phyloP scores from a whole-genome alignment of 2,888 invertebrate species.

The Eilema sororculum region DNA sequence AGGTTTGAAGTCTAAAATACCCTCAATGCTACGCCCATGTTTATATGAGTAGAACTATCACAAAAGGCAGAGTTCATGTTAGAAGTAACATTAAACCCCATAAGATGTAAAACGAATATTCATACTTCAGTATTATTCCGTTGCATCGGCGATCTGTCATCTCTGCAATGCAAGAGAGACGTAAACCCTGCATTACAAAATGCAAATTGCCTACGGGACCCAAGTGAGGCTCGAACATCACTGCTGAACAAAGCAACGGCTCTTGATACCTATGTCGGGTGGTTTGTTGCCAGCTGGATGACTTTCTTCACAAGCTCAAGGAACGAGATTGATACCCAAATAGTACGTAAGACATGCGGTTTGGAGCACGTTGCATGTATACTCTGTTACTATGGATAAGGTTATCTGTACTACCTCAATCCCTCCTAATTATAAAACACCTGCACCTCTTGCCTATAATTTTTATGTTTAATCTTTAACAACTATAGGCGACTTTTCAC shows the following conservation, averaged over 20 bases:
- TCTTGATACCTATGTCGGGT: constrained; percentile 81
- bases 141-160: constrained; percentile 84
- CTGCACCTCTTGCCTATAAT: constrained; percentile 33
- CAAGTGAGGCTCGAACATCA: constrained; percentile 70
- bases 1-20: no score
- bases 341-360: constrained; percentile 72
- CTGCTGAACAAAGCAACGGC: constrained; percentile 76
- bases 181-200: constrained; percentile 59
- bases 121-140: constrained; percentile 80
- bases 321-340: constrained; percentile 75
- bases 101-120: constrained; percentile 54
- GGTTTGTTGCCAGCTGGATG: constrained; percentile 81
- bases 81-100: constrained; percentile 21
- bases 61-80: not conserved
- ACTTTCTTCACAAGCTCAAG: constrained; percentile 73
- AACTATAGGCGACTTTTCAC: not conserved
- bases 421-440: constrained; percentile 9
- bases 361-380: constrained; percentile 32
- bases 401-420: constrained; percentile 16
- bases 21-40: not conserved
- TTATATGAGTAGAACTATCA: not conserved
- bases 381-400: not conserved
- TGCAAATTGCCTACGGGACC: constrained; percentile 68
- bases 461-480: not conserved
- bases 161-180: constrained; percentile 72